Evolutionary conservation across 2,113 vertebrate genomes (phyloP).

Genomic region (Poeciliopsis turrubarensis): DNA sequence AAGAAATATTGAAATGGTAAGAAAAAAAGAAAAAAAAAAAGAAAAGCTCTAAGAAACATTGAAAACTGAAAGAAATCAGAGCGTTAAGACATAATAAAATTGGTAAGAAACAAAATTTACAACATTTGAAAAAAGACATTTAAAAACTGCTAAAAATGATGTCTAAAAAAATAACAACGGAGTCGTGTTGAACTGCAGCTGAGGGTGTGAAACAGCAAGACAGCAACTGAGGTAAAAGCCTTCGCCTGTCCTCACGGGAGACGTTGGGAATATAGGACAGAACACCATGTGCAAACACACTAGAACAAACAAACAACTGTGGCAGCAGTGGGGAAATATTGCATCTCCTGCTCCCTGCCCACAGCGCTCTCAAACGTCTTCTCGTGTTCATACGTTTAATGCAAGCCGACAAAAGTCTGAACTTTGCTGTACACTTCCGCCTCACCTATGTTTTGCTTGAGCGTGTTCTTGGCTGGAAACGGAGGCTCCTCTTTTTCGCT

Average conservation of each 20-base stretch:
- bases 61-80: too few relatives aligned
- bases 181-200: background rate
- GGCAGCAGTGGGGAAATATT: conserved; percentile 4
- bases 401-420: background rate
- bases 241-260: conserved; percentile 43
- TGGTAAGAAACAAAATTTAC: too few relatives aligned
- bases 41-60: background rate
- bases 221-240: conserved; percentile 34
- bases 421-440: background rate
- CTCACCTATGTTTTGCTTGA: conserved; percentile 87
- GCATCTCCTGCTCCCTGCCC: conserved; percentile 4
- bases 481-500: conserved; percentile 53
- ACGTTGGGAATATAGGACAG: conserved; percentile 41
- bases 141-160: conserved; percentile 1
- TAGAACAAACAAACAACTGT: conserved; percentile 5
- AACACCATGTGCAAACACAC: conserved; percentile 22
- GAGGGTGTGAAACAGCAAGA: conserved; percentile 30
- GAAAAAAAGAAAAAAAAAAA: too few relatives aligned
- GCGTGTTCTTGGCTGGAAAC: conserved; percentile 66
- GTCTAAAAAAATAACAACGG: conserved; percentile 5
- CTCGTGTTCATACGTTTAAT: background rate
- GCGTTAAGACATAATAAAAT: too few relatives aligned
- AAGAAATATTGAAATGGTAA: background rate
- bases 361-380: background rate
- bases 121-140: background rate